Conservation (phyloP, 2,888 invertebrate species). For the Platycheirus albimanus region DNA sequence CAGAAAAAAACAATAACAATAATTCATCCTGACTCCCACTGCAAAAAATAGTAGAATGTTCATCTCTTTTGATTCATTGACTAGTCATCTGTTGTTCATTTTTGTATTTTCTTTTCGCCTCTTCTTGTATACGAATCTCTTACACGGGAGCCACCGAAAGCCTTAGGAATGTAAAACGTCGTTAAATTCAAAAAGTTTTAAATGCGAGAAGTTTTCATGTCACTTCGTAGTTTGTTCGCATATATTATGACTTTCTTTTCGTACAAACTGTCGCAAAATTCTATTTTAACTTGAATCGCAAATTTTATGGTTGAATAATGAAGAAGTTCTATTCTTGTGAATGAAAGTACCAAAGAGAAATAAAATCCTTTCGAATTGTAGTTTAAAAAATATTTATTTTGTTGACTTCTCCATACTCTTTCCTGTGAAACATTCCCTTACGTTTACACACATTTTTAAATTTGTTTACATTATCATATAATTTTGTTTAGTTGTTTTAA, state of each 20-base stretch:
- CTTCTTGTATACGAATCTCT: not conserved
- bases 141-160: not conserved
- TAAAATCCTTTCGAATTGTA: not conserved
- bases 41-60: not conserved
- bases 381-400: slow-evolving; percentile 71
- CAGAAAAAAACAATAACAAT: not conserved
- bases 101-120: not conserved
- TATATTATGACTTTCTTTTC: too few species aligned
- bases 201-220: too few species aligned
- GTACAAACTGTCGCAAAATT: too few species aligned
- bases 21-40: not conserved
- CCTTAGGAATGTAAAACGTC: not conserved
- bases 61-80: not conserved
- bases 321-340: too few species aligned
- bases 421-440: slow-evolving; percentile 22
- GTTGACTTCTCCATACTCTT: slow-evolving; percentile 9
- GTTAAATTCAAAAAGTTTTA: slow-evolving; percentile 10
- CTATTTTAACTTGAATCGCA: too few species aligned
- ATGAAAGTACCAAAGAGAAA: too few species aligned
- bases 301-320: too few species aligned
- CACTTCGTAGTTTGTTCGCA: too few species aligned
- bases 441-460: slow-evolving; percentile 15
- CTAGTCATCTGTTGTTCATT: not conserved
- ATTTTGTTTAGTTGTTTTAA: slow-evolving; percentile 13
- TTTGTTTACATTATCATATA: not conserved